Base-by-base conservation (phyloP, 2,113 vertebrate species). In the Illadopsis cleaveri region DNA sequence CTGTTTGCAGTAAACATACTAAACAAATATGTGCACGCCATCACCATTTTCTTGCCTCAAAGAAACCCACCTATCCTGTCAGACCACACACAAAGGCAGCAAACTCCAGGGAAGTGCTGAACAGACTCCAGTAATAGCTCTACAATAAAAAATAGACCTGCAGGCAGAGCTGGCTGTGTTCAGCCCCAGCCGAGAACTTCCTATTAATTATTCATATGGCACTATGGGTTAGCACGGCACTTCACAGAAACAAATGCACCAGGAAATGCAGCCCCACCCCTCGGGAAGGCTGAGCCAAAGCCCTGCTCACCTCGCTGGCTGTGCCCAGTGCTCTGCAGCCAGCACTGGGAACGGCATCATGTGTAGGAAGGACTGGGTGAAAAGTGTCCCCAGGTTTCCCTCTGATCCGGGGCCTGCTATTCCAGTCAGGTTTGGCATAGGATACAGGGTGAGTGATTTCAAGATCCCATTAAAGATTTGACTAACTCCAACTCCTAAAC, bases 81-180 rank as follows among this genome's bases (percentile, higher is more conserved):
- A 51, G 75, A 83, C 85, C 57, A 89, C 78, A 92, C 77, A 82
- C 48, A 57, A 93, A 94, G 50, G 73, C 13, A 81, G 64, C 71
- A 51, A 61, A 1, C 89, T 86, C 73, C 6, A 66, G 84, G 68
- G 88, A 90, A 70, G 80, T 60, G 79, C 72, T 64, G 51, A 92
- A 81, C 87, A 92, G 62, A 45, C 71, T 88, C 56, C 31, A 81
- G 82, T 88, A 94, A 90, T 60, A 93, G 79, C 75, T 93, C 35
- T 75, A 33, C 68, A 92, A 81, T 86, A 81, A 88, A 88, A 88
- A 81, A 64, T 3, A 83, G 82, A 81, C 80, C 79, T 89, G 85
- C 90, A 96, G 75, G 38, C 66, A 78, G 82, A 75, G 60, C 58
- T 51, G 56, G 21, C 58, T 86, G 35, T 11, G 51, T 33, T 90